Evolutionary conservation across 2,113 vertebrate genomes (phyloP), one percentile per base, ranked within the genome.

Genomic region (Pseudopodoces humilis): DNA sequence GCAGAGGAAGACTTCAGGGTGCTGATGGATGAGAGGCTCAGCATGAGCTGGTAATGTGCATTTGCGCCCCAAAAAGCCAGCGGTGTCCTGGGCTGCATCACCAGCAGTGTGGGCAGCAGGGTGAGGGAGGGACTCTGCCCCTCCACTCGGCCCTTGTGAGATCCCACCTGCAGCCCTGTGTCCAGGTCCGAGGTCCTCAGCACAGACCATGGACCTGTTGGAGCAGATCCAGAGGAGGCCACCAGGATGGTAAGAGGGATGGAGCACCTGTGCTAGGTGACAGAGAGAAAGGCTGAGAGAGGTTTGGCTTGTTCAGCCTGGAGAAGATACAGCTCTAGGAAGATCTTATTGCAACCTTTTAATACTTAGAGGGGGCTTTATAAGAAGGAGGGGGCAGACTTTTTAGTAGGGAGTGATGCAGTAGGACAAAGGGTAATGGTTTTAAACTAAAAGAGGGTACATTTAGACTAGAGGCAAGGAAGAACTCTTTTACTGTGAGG

Each of bases 1-100:
- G 27, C 5, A 0, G 21, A 67, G 68, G 69, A 75, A 11, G 52
- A 28, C 15, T 39, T 84, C 2, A n/a, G 21, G 15, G 9, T 50
- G 19, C 69, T 56, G 58, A 24, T 58, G 39, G n/a, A 12, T 67
- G 43, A 43, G 46, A 52, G 67, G 37, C 9, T 17, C 37, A 13
- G n/a, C 7, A 1, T 37, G 46, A 76, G 30, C 30, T 4, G 2
- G 7, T 37, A 71, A 0, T 33, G 72, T 46, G 21, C 4, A 1
- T 39, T 69, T 5, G 7, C 35, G 62, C 12, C 33, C 28, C 25
- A 41, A 46, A 59, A 69, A 15, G 10, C 18, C 46, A 15, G 2
- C 1, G 0, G 1, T 47, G 37, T 37, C 58, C 69, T 47, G 43
- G 33, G 30, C 88, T 88, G 33, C 7, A 18, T 55, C 58, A 6